phyloP scores from a whole-genome alignment of 35 echinoderm and acorn worm genomes.

The Apostichopus japonicus region DNA sequence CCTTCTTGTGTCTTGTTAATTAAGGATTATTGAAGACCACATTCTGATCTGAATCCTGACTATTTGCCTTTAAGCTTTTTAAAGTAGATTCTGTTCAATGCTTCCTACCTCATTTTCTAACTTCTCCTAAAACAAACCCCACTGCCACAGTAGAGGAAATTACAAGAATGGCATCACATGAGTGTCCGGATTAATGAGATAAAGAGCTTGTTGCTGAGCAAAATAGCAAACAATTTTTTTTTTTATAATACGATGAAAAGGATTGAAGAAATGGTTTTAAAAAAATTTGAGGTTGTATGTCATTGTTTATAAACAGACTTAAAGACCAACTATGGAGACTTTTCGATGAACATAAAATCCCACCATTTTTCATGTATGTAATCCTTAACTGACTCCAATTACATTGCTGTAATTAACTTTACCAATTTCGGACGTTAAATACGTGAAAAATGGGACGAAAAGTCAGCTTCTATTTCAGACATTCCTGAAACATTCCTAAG shows the following conservation, averaged over 20 bases:
- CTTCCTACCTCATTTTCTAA: not conserved
- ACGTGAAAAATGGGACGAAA: too few relatives aligned
- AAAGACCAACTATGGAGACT: too few relatives aligned
- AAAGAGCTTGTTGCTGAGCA: not conserved
- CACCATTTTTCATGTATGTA: too few relatives aligned
- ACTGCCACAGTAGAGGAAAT: not conserved
- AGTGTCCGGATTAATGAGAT: not conserved
- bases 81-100: not conserved
- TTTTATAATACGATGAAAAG: not conserved
- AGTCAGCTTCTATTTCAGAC: too few relatives aligned
- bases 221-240: not conserved
- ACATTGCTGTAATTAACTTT: too few relatives aligned
- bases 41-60: not conserved
- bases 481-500: too few relatives aligned
- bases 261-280: not conserved
- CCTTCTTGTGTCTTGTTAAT: too few relatives aligned
- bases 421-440: too few relatives aligned
- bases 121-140: not conserved
- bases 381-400: too few relatives aligned
- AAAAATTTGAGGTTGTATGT: not conserved
- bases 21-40: not conserved
- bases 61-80: not conserved
- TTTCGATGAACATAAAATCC: too few relatives aligned
- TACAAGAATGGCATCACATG: not conserved
- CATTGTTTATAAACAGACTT: not conserved